Evolutionary conservation across 1,140 invertebrate genomes (phyloP), one percentile per base, ranked within the genome.

Genomic region (Ostrea edulis): DNA sequence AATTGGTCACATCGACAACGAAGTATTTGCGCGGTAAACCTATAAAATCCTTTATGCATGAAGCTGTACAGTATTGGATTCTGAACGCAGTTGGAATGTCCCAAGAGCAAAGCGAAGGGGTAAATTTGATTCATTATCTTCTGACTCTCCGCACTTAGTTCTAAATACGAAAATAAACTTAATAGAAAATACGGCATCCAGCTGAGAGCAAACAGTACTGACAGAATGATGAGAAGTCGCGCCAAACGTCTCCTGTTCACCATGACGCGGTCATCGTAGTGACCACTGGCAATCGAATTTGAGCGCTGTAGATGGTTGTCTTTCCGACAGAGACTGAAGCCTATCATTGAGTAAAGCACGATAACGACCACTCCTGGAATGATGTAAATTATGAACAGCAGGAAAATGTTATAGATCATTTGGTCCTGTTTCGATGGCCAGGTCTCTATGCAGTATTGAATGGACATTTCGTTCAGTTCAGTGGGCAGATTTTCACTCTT

Each of bases 161-260:
- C 96, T 20, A 97, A 95, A 92, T 97, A 97, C 17, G 96, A 91
- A n/a, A 97, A 93, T 12, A 97, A 95, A 86, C 95, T 96, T 9
- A 97, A 94, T 8, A 97, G 96, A 92, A 97, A 97, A 94, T 97
- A 97, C 0, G 97, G 97, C n/a, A 97, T 93, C 97, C 97, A 97
- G 93, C 97, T 97, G 2, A 96, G 91, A 0, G 97, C 97, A 93
- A 97, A 97, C 0, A 97, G 95, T 0, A 97, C 95, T 0, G 97
- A 97, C 5, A 97, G 95, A 0, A 97, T 95, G 7, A 97, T 94
- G 55, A 97, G 95, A 86, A 97, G 97, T 94, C 96, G 96, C 0
- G 97, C 97, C 11, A 97, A 96, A 68, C 97, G 95, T 91, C 96
- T 96, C 87, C 97, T 94, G 90, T 97, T 96, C 2, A 96, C 95